These are phyloP conservation scores for Desoria tigrina DNA, from an alignment of 2,888 invertebrate species.

Conservation along the genomic window DNA sequence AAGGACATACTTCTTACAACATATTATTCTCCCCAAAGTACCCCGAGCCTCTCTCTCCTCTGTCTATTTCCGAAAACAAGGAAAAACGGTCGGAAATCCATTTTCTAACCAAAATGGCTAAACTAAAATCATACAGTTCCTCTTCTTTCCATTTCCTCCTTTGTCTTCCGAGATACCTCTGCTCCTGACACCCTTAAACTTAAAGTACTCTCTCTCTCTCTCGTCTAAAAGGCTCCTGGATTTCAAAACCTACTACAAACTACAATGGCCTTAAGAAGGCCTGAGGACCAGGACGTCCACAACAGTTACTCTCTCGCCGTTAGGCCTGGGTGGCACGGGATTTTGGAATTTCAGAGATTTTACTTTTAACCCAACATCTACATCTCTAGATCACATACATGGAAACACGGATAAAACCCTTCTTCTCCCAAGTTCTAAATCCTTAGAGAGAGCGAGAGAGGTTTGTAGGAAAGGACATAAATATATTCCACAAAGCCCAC, in stretches of 20 bases:
- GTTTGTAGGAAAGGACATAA: background rate
- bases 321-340: too few species aligned
- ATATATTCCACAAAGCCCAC: background rate
- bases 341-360: background rate
- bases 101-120: slow-evolving; percentile 5
- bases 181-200: slow-evolving; percentile 7
- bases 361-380: background rate
- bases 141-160: slow-evolving; percentile 5
- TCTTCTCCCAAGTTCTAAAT: too few species aligned
- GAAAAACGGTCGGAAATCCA: slow-evolving; percentile 3
- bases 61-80: background rate
- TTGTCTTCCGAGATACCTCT: slow-evolving; percentile 1
- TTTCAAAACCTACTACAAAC: too few species aligned
- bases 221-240: too few species aligned
- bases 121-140: background rate
- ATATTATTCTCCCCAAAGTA: background rate
- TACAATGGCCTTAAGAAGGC: too few species aligned
- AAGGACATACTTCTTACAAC: background rate
- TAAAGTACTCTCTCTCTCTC: too few species aligned
- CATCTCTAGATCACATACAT: too few species aligned
- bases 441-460: too few species aligned
- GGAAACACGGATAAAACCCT: too few species aligned
- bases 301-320: too few species aligned
- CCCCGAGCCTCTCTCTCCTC: background rate
- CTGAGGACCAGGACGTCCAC: too few species aligned